Conservation (phyloP, 2,797 vertebrate genomes). For the Rhodeus uyekii region DNA sequence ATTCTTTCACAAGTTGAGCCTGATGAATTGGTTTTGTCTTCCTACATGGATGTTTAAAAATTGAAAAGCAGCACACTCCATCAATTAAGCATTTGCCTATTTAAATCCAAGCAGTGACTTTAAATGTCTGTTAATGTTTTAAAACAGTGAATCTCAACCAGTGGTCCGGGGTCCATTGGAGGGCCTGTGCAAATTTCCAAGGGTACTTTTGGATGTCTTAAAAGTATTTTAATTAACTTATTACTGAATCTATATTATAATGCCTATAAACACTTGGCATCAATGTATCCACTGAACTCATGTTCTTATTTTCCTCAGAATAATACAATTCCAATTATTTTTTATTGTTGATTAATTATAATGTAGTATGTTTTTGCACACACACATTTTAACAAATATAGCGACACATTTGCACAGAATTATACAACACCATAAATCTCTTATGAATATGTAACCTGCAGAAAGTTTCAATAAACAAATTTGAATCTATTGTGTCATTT, state of each 20-base stretch:
- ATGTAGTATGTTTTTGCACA: too few relatives aligned
- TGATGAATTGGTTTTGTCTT: too few relatives aligned
- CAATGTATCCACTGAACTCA: background rate
- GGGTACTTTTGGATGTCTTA: background rate
- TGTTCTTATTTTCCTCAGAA: background rate
- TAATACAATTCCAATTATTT: background rate
- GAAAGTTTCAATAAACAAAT: background rate
- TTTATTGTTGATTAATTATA: background rate
- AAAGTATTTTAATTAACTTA: background rate
- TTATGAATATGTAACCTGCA: background rate
- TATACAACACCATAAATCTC: background rate
- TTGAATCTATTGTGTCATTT: too few relatives aligned
- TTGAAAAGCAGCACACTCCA: too few relatives aligned
- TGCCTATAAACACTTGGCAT: background rate
- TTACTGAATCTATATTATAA: background rate
- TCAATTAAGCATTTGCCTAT: too few relatives aligned
- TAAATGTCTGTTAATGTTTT: background rate
- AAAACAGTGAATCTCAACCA: background rate
- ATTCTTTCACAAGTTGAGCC: too few relatives aligned
- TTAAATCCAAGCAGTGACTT: too few relatives aligned
- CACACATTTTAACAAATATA: background rate
- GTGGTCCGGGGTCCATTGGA: background rate
- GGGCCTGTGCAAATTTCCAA: background rate
- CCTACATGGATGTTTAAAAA: too few relatives aligned
- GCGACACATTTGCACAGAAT: background rate